Base-by-base conservation (phyloP, 2,113 vertebrate genomes). In the Budorcas taxicolor region DNA sequence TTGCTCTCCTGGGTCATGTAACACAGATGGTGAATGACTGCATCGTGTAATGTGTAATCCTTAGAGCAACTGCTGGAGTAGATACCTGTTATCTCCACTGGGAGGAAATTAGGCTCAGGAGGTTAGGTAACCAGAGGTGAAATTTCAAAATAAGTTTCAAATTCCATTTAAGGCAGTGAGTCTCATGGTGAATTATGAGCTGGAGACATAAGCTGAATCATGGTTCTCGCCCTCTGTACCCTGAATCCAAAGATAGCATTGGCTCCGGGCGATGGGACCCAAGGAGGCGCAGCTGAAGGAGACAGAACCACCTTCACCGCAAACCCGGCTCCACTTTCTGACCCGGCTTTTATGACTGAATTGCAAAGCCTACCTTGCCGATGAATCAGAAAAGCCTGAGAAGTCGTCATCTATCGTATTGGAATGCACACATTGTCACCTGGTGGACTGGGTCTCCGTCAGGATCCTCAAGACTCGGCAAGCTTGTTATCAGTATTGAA, bases 261-360 rank as follows among this genome's bases (percentile, higher is more conserved):
- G 7, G 3, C 10, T 53, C 4, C 0, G 2, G 33, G 92, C 62
- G 5, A 0, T 3, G 76, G 58, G 36, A 4, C 47, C 10, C 1
- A 1, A 2, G 12, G n/a, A 78, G 55, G 21, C 3, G 1, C 60
- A 1, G 0, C 71, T 1, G 10, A n/a, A 0, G 33, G 74, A 74
- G 15, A 45, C 40, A 0, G 0, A 1, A 33, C 33, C 3, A 8
- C 11, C 36, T 21, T 21, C 3, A 0, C 50, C 0, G 0, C 14
- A 5, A 5, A 16, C 31, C 27, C 3, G 19, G 8, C 81, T 89
- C 67, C 19, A 0, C 80, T 10, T 25, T 23, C 91, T 29, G 9
- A 27, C 45, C 36, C 31, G 43, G 80, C 6, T 36, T 87, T 64
- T 74, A 15, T 92, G 14, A 6, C 60, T 8, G 23, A 60, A 11